Conservation (phyloP, 1,140 invertebrate genomes). For the Lasioglossum albipes region DNA sequence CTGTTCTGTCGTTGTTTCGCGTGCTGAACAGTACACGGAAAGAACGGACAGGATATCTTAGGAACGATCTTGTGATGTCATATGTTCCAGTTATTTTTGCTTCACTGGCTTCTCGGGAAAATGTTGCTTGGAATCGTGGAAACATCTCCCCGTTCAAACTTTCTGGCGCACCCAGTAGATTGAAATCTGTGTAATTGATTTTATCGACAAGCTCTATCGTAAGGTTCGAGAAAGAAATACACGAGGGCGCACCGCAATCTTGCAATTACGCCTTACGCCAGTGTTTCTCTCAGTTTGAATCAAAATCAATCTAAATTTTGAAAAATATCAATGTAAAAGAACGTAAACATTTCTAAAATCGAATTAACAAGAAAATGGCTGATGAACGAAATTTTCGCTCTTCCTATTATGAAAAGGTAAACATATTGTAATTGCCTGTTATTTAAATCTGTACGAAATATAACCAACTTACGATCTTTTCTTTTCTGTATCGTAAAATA, state of each 20-base stretch:
- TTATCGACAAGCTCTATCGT: background rate
- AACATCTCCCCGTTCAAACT: no score
- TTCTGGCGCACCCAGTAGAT: no score
- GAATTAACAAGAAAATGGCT: constrained; percentile 67
- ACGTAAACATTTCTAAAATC: background rate
- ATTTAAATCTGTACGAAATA: background rate
- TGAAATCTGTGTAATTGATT: background rate
- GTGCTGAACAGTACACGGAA: no score
- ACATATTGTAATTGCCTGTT: background rate
- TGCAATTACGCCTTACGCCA: background rate
- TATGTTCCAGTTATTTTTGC: no score
- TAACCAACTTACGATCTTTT: background rate
- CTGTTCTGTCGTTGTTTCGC: no score
- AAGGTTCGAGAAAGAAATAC: background rate
- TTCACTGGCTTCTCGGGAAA: no score
- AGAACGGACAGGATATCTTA: no score
- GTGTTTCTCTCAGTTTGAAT: constrained; percentile 3
- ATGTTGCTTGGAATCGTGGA: no score
- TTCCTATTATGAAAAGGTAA: constrained; percentile 91
- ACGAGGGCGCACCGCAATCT: background rate
- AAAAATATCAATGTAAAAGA: background rate
- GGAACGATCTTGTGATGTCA: no score
- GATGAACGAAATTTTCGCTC: constrained; percentile 94
- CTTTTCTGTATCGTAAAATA: constrained; percentile 6
- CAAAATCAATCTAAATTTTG: constrained; percentile 1